Percentiles rank a stretch among this genome's conserved stretches.
Conservation (phyloP, 2,888 invertebrate genomes). For the Panzeria rudis region DNA sequence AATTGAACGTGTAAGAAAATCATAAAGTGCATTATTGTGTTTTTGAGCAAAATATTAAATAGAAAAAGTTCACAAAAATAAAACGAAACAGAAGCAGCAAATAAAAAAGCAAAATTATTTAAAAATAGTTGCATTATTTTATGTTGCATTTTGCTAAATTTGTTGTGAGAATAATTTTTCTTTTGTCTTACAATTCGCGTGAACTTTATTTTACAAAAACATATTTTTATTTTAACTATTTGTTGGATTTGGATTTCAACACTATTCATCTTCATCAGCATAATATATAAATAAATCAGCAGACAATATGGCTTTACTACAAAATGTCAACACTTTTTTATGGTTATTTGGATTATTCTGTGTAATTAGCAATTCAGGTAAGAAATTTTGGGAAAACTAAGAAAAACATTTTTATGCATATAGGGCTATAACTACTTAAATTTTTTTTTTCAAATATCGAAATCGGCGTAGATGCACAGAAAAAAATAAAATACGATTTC, state of each 20-base stretch:
- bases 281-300: slow-evolving; percentile 72
- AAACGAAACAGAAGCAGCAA: slow-evolving; percentile 50
- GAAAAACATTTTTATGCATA: background rate
- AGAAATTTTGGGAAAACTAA: slow-evolving; percentile 66
- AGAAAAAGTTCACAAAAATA: slow-evolving; percentile 29
- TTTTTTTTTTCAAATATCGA: too few relatives aligned
- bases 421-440: too few relatives aligned
- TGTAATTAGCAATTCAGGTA: slow-evolving; percentile 81
- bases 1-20: slow-evolving; percentile 61
- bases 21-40: slow-evolving; percentile 67
- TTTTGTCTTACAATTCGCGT: slow-evolving; percentile 59
- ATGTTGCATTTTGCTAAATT: slow-evolving; percentile 55
- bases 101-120: slow-evolving; percentile 11
- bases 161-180: slow-evolving; percentile 57
- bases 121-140: slow-evolving; percentile 58
- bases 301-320: slow-evolving; percentile 78
- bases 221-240: background rate
- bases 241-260: slow-evolving; percentile 33
- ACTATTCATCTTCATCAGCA: slow-evolving; percentile 20
- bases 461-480: too few relatives aligned
- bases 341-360: slow-evolving; percentile 82
- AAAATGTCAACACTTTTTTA: slow-evolving; percentile 75
- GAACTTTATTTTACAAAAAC: slow-evolving; percentile 67
- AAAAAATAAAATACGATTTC: too few relatives aligned
- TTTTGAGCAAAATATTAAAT: slow-evolving; percentile 63